A percentile compares a stretch with the other conserved stretches of the same genome.
phyloP scores from a whole-genome alignment of 53 echinoderm and acorn worm species.

The Holothuria scabra region DNA sequence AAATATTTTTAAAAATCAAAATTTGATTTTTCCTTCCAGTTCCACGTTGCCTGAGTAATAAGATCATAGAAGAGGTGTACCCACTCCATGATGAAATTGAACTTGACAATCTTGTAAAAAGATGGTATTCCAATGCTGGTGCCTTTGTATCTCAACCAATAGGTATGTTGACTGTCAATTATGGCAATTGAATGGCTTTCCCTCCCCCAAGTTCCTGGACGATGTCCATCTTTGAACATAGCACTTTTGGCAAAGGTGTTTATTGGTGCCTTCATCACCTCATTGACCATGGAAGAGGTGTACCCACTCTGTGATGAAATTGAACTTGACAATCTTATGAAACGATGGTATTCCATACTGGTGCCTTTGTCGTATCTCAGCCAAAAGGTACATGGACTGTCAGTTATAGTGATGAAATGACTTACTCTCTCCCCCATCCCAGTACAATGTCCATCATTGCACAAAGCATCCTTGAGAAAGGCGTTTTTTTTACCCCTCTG shows the following conservation, averaged over 20 bases:
- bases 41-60: conserved; percentile 78
- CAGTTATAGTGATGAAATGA: neutral
- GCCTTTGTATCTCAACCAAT: conserved; percentile 80
- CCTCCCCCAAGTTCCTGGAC: too few relatives aligned
- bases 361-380: conserved; percentile 69
- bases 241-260: too few relatives aligned
- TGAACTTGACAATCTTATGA: conserved; percentile 72
- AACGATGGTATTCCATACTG: conserved; percentile 83
- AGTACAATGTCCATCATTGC: too few relatives aligned
- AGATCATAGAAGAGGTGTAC: conserved; percentile 75
- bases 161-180: conserved; percentile 55
- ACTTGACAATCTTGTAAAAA: conserved; percentile 64
- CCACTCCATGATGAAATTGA: conserved; percentile 86
- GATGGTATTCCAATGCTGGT: conserved; percentile 85
- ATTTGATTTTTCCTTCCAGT: conserved; percentile 58
- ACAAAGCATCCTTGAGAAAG: too few relatives aligned
- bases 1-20: neutral
- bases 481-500: too few relatives aligned
- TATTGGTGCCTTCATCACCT: too few relatives aligned
- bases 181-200: neutral
- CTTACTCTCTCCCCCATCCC: too few relatives aligned
- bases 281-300: conserved; percentile 67
- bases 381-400: conserved; percentile 74
- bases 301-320: conserved; percentile 85
- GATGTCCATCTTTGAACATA: too few relatives aligned